Percentiles rank a stretch among this genome's conserved stretches.
Conservation (phyloP, 1,140 invertebrate genomes). For the Drosophila parabipectinata region DNA sequence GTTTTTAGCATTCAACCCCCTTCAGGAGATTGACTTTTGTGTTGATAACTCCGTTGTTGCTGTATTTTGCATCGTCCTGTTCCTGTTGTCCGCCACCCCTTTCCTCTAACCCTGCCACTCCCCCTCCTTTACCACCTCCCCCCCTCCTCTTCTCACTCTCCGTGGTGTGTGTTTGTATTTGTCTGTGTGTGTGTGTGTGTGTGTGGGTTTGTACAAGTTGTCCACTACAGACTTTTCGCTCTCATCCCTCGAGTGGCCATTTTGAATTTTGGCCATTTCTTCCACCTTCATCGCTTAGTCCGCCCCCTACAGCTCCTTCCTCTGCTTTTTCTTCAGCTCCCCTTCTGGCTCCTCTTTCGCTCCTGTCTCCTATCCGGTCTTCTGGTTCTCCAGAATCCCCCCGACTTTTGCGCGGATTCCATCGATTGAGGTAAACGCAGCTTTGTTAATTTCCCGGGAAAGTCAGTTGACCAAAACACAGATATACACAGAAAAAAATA, state of each 20-base stretch:
- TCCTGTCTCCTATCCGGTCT: not conserved
- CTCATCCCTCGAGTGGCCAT: constrained; percentile 63
- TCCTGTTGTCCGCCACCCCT: constrained; percentile 17
- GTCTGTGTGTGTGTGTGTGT: constrained; percentile 9
- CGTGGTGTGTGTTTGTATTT: not conserved
- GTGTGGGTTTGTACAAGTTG: constrained; percentile 28
- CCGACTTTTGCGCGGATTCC: not conserved
- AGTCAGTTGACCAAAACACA: constrained; percentile 9
- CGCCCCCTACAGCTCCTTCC: not conserved
- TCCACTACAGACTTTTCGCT: constrained; percentile 36
- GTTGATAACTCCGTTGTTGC: constrained; percentile 51
- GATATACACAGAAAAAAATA: not conserved
- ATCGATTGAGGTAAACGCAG: constrained; percentile 34
- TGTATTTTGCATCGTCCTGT: constrained; percentile 19
- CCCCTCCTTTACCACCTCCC: not conserved
- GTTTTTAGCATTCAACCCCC: constrained; percentile 60
- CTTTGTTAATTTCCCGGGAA: constrained; percentile 9
- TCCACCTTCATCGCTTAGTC: constrained; percentile 18
- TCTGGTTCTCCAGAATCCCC: not conserved
- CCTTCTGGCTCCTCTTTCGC: not conserved
- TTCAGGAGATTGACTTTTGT: constrained; percentile 71
- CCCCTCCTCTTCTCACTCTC: not conserved
- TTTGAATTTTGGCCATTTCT: constrained; percentile 56
- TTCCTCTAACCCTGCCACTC: not conserved
- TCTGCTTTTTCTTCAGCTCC: not conserved